Percentiles rank a stretch among this genome's conserved stretches.
These are phyloP conservation scores for Lateolabrax maculatus DNA, from an alignment of 2,797 vertebrate genomes.

Conservation along the genomic window DNA sequence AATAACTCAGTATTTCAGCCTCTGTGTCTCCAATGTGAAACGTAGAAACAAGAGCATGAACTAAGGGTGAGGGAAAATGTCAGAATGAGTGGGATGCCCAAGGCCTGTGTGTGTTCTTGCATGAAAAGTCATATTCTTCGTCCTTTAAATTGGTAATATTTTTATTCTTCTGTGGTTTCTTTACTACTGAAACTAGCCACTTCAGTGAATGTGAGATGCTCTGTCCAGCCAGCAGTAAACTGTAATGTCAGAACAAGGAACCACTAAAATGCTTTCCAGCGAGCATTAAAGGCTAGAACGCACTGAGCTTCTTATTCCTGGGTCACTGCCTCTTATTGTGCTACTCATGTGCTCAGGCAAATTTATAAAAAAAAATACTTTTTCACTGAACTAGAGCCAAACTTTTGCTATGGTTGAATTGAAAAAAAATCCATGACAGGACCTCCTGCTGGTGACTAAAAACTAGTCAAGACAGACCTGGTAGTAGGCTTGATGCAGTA, in stretches of 20 bases:
- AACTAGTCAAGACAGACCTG: slow-evolving; percentile 12
- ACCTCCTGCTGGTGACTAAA: slow-evolving; percentile 30
- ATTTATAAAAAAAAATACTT: slow-evolving; percentile 15
- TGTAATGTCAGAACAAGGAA: slow-evolving; percentile 59
- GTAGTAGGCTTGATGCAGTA: too few species aligned
- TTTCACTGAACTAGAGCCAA: slow-evolving; percentile 21
- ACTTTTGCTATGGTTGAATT: slow-evolving; percentile 36
- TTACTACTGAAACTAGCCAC: slow-evolving; percentile 36
- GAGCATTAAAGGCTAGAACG: slow-evolving; percentile 55
- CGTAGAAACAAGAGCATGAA: slow-evolving; percentile 35
- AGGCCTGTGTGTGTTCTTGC: slow-evolving; percentile 51
- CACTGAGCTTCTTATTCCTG: slow-evolving; percentile 54
- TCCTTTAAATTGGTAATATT: slow-evolving; percentile 22
- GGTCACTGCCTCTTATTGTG: slow-evolving; percentile 56
- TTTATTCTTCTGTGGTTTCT: slow-evolving; percentile 26
- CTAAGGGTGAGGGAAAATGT: slow-evolving; percentile 39
- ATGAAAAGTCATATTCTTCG: slow-evolving; percentile 48
- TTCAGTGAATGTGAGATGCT: slow-evolving; percentile 50
- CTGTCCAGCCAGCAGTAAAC: slow-evolving; percentile 57
- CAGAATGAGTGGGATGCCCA: slow-evolving; percentile 49
- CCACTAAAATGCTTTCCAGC: slow-evolving; percentile 56
- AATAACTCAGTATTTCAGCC: slow-evolving; percentile 18
- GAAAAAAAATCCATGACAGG: slow-evolving; percentile 46
- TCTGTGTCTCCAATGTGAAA: slow-evolving; percentile 26
- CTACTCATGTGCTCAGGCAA: slow-evolving; percentile 55